These are phyloP conservation scores for Nudaria mundana DNA, from an alignment of 2,888 invertebrate species.

Conservation along the genomic window DNA sequence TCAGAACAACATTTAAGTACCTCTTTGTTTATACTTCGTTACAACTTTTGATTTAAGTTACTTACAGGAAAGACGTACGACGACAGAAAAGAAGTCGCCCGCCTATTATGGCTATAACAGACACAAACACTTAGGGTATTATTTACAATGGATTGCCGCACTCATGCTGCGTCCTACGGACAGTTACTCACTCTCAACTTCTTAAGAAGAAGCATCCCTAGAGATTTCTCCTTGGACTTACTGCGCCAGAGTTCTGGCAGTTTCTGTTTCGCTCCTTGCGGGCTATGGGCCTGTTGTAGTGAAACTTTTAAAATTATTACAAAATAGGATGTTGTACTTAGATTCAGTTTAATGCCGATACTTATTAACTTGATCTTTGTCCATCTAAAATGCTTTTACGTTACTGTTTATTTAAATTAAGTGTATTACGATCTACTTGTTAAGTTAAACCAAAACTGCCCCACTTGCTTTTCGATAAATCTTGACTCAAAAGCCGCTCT, in stretches of 20 bases:
- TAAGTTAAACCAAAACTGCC: too few species aligned
- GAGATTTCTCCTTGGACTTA: slow-evolving; percentile 67
- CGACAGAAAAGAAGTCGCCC: too few species aligned
- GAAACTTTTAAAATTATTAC: slow-evolving; percentile 15
- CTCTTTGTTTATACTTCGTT: neutral
- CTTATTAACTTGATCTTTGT: too few species aligned
- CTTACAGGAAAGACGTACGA: too few species aligned
- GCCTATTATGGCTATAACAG: slow-evolving; percentile 41
- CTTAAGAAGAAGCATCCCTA: slow-evolving; percentile 70
- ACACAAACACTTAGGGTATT: slow-evolving; percentile 46
- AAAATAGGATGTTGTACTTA: neutral
- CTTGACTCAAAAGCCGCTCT: too few species aligned
- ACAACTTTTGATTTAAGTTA: too few species aligned
- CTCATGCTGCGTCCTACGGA: slow-evolving; percentile 37
- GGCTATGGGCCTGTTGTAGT: slow-evolving; percentile 58
- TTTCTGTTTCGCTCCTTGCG: slow-evolving; percentile 58
- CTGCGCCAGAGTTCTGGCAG: slow-evolving; percentile 71
- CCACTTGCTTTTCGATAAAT: too few species aligned
- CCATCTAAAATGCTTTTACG: too few species aligned
- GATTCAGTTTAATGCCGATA: too few species aligned
- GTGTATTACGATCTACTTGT: too few species aligned
- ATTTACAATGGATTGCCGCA: slow-evolving; percentile 52
- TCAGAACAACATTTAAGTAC: neutral
- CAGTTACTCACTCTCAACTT: slow-evolving; percentile 65
- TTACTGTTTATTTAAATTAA: too few species aligned